Evolutionary conservation across 92 coral and sea anemone species (phyloP), one percentile per base, ranked within the genome.

Genomic region (Phenganax subtilis): DNA sequence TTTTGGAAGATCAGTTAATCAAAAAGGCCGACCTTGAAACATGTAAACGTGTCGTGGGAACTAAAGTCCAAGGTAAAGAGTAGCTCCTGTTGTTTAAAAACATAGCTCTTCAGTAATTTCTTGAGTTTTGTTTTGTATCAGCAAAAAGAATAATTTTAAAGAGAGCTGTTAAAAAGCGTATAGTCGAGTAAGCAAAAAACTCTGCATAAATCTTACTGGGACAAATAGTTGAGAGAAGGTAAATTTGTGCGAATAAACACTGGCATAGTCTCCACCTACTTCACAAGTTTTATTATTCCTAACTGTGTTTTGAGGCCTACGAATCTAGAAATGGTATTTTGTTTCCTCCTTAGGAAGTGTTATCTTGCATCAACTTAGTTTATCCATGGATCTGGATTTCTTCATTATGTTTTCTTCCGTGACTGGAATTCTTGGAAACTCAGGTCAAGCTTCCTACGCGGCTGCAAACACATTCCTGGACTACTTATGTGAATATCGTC

Each of bases 401-500:
- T 88, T 88, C 81, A 84, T 88, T 47, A 78, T 88, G 89, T 88
- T 88, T 68, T 88, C 91, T n/a, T 88, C 91, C 56, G 80, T 88
- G 53, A 81, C 87, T 37, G 87, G 87, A 10, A 75, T 88, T 47
- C 85, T 88, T 57, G 91, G 91, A 8, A 88, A 88, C 73, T 64
- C 76, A 29, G 91, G 91, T 25, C 91, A 88, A 78, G 87, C 86
- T 30, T 82, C 91, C 28, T 88, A 88, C 55, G 78, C 89, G 10
- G 91, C 91, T 12, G 91, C 91, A 47, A 88, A 88, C 72, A 84
- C 89, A 64, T 88, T 88, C 59, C 59, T 88, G 29, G 91, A 88
- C 57, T 71, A 81, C 54, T 85, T 88, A 25, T 86, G 89, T 8
- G 87, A 85, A 68, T 86, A 88, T 79, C 86, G 91, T 44, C 87